These are phyloP conservation scores for Prunella himalayana DNA, from an alignment of 2,113 vertebrate genomes.

Conservation along the genomic window DNA sequence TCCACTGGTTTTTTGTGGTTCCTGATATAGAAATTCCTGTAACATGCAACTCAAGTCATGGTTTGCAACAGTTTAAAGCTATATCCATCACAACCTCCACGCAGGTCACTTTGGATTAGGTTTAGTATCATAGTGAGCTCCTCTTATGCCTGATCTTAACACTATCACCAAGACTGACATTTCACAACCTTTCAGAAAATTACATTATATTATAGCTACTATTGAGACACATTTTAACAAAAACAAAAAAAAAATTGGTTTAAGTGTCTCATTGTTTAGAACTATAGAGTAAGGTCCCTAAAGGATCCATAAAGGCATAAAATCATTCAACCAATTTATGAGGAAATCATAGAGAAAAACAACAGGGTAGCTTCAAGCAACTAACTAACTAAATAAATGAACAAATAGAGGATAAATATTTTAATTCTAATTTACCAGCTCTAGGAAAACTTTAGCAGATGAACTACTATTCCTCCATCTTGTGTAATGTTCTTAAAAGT, in stretches of 20 bases:
- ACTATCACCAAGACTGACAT: fast-evolving
- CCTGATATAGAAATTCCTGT: not conserved
- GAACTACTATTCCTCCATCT: not conserved
- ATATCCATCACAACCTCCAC: not conserved
- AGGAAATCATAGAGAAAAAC: not conserved
- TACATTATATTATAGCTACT: fast-evolving
- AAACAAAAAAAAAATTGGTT: not conserved
- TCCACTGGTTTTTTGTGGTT: not conserved
- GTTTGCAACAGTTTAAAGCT: not conserved
- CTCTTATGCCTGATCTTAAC: not conserved
- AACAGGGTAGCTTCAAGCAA: not conserved
- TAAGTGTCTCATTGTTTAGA: not conserved
- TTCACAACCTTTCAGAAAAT: not conserved
- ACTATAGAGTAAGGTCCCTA: not conserved
- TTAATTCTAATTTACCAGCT: not conserved
- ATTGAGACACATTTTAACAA: not conserved
- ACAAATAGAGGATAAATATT: not conserved
- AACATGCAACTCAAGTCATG: not conserved
- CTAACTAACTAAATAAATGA: not conserved
- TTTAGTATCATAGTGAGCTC: not conserved
- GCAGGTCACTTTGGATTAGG: not conserved
- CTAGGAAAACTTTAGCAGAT: not conserved
- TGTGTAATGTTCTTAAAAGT: not conserved
- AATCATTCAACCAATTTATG: not conserved
- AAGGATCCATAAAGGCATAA: not conserved